Base-by-base conservation (phyloP, 2,797 vertebrate genomes). In the Anabas testudineus region DNA sequence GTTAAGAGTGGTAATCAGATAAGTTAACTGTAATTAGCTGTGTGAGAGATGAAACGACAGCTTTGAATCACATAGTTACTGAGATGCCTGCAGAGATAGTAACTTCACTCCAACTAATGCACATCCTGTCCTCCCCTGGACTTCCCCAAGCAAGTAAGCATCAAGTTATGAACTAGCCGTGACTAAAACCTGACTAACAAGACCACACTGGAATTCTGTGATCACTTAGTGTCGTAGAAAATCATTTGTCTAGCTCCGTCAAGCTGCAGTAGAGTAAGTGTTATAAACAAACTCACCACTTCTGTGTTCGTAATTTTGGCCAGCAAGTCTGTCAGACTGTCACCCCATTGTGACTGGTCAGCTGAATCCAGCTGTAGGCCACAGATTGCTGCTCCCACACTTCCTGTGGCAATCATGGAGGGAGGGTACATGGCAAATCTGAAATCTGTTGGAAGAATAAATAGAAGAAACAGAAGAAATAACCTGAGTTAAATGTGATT, bases 251-350 rank as follows among this genome's bases (percentile, higher is more conserved):
- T 13, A 12, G 15, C 13, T 39, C 36, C 41, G 48, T 32, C 39
- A 18, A 21, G n/a, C 36, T 42, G 28, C 13, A 46, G 12, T 34
- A 9, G 36, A 37, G 36, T 5, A 4, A 36, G 41, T 10, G 30
- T 24, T 53, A 21, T 26, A 53, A 43, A 49, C 5, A 80, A 88
- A 96, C 97, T 95, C 90, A 99, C 97, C 97, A 98, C 96, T 88
- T 99, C 97, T 78, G 95, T 97, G 92, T 96, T 96, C 84, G 97
- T 98, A 91, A 98, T 97, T 93, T 96, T 98, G 90, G 97, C 97
- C 93, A 99, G 91, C 80, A 97, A 94, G 76, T 97, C 96, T 0
- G 95, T 97, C 88, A 98, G 94, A 76, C 94, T 94, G 67, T 96
- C 93, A 0, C 94, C 93, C 51, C 94, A 95, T 88, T 95, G 92